phyloP scores from a whole-genome alignment of 2,113 vertebrate species.

The Prionailurus bengalensis region DNA sequence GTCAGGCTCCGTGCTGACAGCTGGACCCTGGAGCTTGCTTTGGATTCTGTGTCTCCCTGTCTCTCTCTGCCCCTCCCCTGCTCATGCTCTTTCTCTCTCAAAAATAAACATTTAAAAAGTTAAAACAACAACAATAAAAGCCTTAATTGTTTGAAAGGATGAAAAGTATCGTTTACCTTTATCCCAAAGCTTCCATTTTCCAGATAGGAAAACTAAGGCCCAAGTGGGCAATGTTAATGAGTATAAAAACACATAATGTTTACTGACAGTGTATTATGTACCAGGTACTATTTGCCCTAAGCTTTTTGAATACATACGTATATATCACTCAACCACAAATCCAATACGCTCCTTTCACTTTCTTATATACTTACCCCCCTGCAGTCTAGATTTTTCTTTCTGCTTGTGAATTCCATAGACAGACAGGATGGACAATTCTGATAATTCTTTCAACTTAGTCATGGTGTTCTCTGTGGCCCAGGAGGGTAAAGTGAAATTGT shows the following conservation, averaged over 20 bases:
- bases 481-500: slow-evolving; percentile 91
- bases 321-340: not conserved
- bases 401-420: slow-evolving; percentile 90
- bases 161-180: not conserved
- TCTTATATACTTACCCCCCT: slow-evolving; percentile 90
- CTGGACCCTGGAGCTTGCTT: no score
- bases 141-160: not conserved
- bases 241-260: not conserved
- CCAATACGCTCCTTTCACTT: rapidly evolving
- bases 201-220: slow-evolving; percentile 19
- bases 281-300: not conserved
- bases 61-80: no score
- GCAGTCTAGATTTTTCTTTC: slow-evolving; percentile 92
- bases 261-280: not conserved
- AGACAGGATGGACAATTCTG: slow-evolving; percentile 89
- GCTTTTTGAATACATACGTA: not conserved
- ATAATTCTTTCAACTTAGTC: slow-evolving; percentile 88
- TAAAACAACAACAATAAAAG: not conserved
- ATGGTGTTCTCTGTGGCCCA: slow-evolving; percentile 91
- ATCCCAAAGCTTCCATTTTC: not conserved
- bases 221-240: not conserved
- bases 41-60: no score
- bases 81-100: no score
- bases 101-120: no score
- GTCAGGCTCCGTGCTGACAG: no score